These are phyloP conservation scores for Atherinosoma microstoma DNA, from an alignment of 2,797 vertebrate genomes.

Conservation along the genomic window DNA sequence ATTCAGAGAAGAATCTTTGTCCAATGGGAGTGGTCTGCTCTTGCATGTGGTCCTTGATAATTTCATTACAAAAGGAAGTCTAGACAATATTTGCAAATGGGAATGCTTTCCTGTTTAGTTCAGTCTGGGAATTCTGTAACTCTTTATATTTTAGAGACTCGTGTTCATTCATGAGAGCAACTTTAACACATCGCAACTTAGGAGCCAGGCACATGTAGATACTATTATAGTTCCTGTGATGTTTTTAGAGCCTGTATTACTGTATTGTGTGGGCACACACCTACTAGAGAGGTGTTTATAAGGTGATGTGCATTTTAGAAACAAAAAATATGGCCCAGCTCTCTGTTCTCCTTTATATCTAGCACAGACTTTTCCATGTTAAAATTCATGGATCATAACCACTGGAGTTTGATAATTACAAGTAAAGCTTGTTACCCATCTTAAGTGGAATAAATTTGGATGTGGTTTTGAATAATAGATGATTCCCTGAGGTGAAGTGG, in stretches of 20 bases:
- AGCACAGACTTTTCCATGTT: neutral
- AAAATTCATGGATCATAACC: conserved; percentile 33
- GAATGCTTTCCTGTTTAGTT: neutral
- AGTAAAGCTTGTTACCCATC: conserved; percentile 38
- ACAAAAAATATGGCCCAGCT: conserved; percentile 3
- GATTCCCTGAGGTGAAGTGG: conserved; percentile 50
- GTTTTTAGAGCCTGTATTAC: conserved; percentile 17
- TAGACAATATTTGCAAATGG: neutral
- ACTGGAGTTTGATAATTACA: conserved; percentile 37
- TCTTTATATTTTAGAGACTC: conserved; percentile 12
- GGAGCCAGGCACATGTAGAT: neutral
- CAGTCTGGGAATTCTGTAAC: conserved; percentile 1
- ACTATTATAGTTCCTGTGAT: neutral
- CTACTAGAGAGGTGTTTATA: conserved; percentile 2
- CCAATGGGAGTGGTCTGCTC: conserved; percentile 10
- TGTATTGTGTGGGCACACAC: conserved; percentile 19
- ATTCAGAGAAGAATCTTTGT: conserved; percentile 4
- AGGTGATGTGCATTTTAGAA: conserved; percentile 12
- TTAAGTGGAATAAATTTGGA: conserved; percentile 56
- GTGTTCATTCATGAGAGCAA: conserved; percentile 6
- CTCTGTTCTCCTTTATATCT: neutral
- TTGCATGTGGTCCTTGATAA: conserved; percentile 20
- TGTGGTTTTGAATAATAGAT: conserved; percentile 66
- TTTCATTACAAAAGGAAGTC: neutral
- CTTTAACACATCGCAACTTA: neutral